Base-by-base conservation (phyloP, 2,888 invertebrate species). In the Prosopocoilus inquinatus region DNA sequence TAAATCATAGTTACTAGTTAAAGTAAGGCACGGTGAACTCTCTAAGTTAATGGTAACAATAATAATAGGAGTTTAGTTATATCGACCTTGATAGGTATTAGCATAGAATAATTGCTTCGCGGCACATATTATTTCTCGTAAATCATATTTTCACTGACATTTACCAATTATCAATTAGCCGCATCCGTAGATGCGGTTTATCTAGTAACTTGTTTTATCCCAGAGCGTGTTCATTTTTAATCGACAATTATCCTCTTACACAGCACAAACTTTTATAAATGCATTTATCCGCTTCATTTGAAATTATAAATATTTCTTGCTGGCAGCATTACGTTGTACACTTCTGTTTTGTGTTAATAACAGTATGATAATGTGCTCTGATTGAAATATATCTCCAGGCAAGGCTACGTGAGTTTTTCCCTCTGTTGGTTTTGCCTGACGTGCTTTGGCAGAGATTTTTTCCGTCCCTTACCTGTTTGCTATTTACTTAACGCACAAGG, bases 301-400 rank as follows among this genome's bases (percentile, higher is more conserved):
- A 38, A 38, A 38, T 38, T 38, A 38, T 38, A 38, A 38, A 38
- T 38, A 38, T 38, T 38, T 38, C 38, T 13, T 38, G 38, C 38
- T 13, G 20, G 12, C 38, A 13, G 38, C 38, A 38, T 13, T 38
- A 38, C 13, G 11, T 38, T 38, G 38, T 38, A 38, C 11, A 13
- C 38, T 38, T 38, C 11, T 13, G 11, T 28, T 38, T 13, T 38
- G 11, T 38, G 38, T 38, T 38, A 38, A 38, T 38, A 38, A 38
- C 13, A 38, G 38, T 38, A 38, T 38, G 38, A 38, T 38, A 38
- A 38, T 38, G 38, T 38, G 38, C 38, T 38, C 38, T 38, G 12
- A 38, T 38, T 38, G 38, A 38, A 38, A 38, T 38, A 38, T 38
- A 38, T 38, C 38, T 38, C 38, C 38, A 13, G 38, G 38, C 38